Evolutionary conservation across 2,113 vertebrate species (phyloP).

Genomic region (Morone saxatilis): DNA sequence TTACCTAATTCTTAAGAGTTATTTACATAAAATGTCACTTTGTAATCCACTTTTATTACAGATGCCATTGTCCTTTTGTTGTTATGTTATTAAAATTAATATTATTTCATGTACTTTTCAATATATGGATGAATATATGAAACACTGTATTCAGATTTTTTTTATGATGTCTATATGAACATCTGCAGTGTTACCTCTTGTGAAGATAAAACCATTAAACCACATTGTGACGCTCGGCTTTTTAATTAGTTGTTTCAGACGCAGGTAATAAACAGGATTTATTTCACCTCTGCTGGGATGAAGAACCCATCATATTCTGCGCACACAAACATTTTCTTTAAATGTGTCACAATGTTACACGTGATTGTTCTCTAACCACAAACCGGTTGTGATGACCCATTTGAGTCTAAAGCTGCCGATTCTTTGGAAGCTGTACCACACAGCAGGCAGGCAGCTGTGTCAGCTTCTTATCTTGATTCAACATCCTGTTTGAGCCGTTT

Average conservation of each 20-base stretch:
- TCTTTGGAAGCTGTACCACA: slow-evolving; percentile 45
- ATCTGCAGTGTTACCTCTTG: slow-evolving; percentile 86
- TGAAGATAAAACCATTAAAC: slow-evolving; percentile 86
- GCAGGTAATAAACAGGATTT: not conserved
- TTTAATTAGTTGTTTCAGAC: slow-evolving; percentile 2
- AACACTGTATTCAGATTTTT: slow-evolving; percentile 86
- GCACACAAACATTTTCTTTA: slow-evolving; percentile 2
- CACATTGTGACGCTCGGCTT: not conserved
- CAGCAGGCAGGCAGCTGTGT: slow-evolving; percentile 42
- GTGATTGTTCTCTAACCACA: slow-evolving; percentile 48
- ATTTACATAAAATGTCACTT: slow-evolving; percentile 85
- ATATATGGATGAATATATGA: slow-evolving; percentile 85
- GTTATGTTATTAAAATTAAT: slow-evolving; percentile 86
- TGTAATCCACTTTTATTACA: slow-evolving; percentile 89
- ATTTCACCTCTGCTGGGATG: not conserved
- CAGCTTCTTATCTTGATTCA: slow-evolving; percentile 52
- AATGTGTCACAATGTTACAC: slow-evolving; percentile 36
- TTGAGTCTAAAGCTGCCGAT: slow-evolving; percentile 45
- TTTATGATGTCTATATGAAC: slow-evolving; percentile 88
- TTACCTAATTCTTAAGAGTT: slow-evolving; percentile 90
- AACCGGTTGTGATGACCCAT: slow-evolving; percentile 51
- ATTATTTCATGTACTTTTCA: slow-evolving; percentile 89
- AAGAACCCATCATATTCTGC: not conserved
- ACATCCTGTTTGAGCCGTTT: slow-evolving; percentile 65
- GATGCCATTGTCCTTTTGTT: slow-evolving; percentile 85